phyloP scores from a whole-genome alignment of 2,797 vertebrate species.

The Artibeus jamaicensis region DNA sequence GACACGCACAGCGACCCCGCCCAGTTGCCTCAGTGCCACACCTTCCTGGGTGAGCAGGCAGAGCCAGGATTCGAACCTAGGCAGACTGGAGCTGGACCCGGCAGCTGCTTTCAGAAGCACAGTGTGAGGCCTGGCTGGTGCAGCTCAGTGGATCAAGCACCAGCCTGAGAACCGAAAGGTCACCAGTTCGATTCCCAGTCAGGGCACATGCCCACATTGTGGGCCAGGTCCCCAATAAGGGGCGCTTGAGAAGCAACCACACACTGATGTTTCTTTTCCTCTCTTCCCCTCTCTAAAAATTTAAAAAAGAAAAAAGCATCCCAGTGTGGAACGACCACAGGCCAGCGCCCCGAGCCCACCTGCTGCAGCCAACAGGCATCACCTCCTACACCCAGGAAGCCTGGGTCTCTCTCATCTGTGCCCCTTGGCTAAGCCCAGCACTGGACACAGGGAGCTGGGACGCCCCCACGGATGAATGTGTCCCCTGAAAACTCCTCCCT shows the following conservation, averaged over 20 bases:
- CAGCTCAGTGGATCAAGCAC: too few relatives aligned
- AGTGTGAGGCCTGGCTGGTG: too few relatives aligned
- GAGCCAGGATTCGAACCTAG: neutral
- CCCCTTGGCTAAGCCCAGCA: neutral
- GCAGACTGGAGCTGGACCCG: rapidly evolving
- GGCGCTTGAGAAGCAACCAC: too few relatives aligned
- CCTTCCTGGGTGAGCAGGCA: too few relatives aligned
- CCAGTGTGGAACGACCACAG: neutral
- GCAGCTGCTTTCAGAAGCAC: neutral
- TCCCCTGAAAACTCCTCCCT: neutral
- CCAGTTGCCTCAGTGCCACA: rapidly evolving
- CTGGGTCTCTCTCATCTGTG: neutral
- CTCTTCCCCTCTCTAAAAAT: too few relatives aligned
- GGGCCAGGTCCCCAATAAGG: too few relatives aligned
- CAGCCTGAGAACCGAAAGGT: too few relatives aligned
- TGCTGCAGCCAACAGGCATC: rapidly evolving
- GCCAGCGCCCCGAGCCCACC: neutral
- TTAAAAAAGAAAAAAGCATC: too few relatives aligned
- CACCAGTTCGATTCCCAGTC: too few relatives aligned
- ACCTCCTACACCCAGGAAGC: neutral
- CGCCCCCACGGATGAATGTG: neutral
- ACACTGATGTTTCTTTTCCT: too few relatives aligned
- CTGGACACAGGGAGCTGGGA: neutral
- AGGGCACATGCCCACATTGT: too few relatives aligned
- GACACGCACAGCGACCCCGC: rapidly evolving